phyloP scores from a whole-genome alignment of 1,140 invertebrate genomes.

The Ips typographus region DNA sequence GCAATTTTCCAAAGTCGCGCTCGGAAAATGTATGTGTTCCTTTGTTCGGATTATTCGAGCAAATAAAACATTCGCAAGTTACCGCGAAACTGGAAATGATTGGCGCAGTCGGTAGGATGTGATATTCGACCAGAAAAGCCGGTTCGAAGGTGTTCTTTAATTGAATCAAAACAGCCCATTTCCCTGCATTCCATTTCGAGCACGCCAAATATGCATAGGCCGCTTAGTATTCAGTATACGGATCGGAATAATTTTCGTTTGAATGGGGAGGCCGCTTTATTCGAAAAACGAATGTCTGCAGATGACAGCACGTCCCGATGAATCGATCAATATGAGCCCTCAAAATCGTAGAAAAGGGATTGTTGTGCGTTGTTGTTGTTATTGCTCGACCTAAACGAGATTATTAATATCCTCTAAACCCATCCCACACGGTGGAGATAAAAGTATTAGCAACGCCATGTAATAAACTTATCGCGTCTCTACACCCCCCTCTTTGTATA shows the following conservation, averaged over 20 bases:
- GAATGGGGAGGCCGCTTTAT: slow-evolving; percentile 12
- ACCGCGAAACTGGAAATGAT: slow-evolving; percentile 5
- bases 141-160: not conserved
- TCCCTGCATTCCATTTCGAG: not conserved
- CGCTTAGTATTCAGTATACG: slow-evolving; percentile 16
- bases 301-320: slow-evolving; percentile 20
- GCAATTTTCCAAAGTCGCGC: slow-evolving; percentile 27
- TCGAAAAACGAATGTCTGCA: slow-evolving; percentile 20
- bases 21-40: slow-evolving; percentile 25
- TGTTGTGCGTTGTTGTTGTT: not conserved
- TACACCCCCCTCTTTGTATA: not conserved
- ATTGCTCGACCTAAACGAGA: slow-evolving; percentile 14
- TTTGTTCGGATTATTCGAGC: slow-evolving; percentile 26
- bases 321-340: slow-evolving; percentile 16
- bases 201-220: slow-evolving; percentile 7
- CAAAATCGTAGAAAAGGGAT: slow-evolving; percentile 16
- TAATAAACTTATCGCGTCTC: slow-evolving; percentile 25
- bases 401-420: slow-evolving; percentile 9
- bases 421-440: slow-evolving; percentile 6
- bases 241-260: slow-evolving; percentile 18
- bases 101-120: slow-evolving; percentile 1
- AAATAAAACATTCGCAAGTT: slow-evolving; percentile 15
- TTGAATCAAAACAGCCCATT: slow-evolving; percentile 15
- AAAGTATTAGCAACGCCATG: slow-evolving; percentile 1
- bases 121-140: not conserved